These are phyloP conservation scores for Ganaspis sp. DNA, from an alignment of 1,140 invertebrate genomes.

Conservation along the genomic window DNA sequence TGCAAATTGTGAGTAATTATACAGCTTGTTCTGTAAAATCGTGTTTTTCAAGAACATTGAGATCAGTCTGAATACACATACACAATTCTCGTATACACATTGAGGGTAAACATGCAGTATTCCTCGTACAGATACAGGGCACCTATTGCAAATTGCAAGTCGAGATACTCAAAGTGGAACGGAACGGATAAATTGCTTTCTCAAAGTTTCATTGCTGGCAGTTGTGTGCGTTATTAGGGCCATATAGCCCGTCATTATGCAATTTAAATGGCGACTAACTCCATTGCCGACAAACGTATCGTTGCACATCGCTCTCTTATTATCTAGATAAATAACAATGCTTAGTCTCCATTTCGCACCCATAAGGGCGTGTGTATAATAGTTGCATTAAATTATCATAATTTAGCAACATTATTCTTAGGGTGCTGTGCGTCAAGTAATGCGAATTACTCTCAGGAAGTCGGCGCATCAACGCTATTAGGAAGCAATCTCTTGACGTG, in stretches of 20 bases:
- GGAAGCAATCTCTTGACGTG: not conserved
- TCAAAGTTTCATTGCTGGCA: slow-evolving; percentile 22
- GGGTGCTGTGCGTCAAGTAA: not conserved
- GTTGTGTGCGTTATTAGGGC: slow-evolving; percentile 15
- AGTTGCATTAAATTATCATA: slow-evolving; percentile 28
- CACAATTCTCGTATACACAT: not conserved
- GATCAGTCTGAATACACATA: too few species aligned
- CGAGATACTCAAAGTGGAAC: not conserved
- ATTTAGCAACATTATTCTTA: not conserved
- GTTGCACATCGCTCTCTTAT: slow-evolving; percentile 5
- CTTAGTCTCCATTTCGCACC: slow-evolving; percentile 10
- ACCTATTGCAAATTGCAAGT: not conserved
- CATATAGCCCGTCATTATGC: slow-evolving; percentile 12
- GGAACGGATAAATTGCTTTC: slow-evolving; percentile 26
- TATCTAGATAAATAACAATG: slow-evolving; percentile 10
- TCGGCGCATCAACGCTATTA: not conserved
- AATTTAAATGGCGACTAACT: slow-evolving; percentile 15
- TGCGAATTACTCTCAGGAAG: not conserved
- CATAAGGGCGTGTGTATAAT: slow-evolving; percentile 15
- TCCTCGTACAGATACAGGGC: too few species aligned
- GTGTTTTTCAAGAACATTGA: not conserved
- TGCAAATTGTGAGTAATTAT: slow-evolving; percentile 14
- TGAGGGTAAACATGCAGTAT: too few species aligned
- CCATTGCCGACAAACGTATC: slow-evolving; percentile 24
- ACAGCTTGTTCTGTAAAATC: not conserved